Base-by-base conservation (phyloP, 2,888 invertebrate species). In the Microctonus hyperodae region DNA sequence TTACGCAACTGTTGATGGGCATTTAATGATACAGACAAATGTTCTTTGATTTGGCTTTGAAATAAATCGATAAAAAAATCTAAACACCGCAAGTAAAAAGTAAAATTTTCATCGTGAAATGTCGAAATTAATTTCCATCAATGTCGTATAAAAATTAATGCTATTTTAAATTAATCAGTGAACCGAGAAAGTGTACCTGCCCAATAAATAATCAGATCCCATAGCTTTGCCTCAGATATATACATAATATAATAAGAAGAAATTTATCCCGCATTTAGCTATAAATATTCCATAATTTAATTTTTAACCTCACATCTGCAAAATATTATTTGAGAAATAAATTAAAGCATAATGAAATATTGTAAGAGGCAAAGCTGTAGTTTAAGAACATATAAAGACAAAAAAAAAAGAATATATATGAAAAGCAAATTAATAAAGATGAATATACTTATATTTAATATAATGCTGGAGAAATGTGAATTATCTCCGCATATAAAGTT, bases 111-210 rank as follows among this genome's bases (percentile, higher is more conserved):
- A n/a, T n/a, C n/a, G n/a, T n/a, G n/a, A n/a, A n/a, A n/a, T n/a
- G n/a, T n/a, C n/a, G n/a, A n/a, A n/a, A n/a, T n/a, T n/a, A n/a
- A n/a, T n/a, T n/a, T n/a, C n/a, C n/a, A n/a, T n/a, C n/a, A n/a
- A 44, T 16, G 16, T 16, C n/a, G 3, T 44, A n/a, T 64, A 5
- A 7, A 28, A 28, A 67, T 62, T 62, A 65, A 62, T 31, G 61
- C 59, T 67, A 65, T 64, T 62, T 44, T 6, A 53, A 23, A n/a
- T 13, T 20, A 60, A 48, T 28, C 28, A 60, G 22, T 28, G 76
- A 78, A 80, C 75, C 75, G 76, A 78, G 76, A 70, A 74, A 71
- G 75, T 75, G 80, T 80, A 79, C 79, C 80, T 79, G 79, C 78
- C 76, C 75, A 10, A 53, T 25, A 71, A 77, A 73, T 69, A 79